Evolutionary conservation across 2,113 vertebrate genomes (phyloP).

Genomic region (Tupaia tana): DNA sequence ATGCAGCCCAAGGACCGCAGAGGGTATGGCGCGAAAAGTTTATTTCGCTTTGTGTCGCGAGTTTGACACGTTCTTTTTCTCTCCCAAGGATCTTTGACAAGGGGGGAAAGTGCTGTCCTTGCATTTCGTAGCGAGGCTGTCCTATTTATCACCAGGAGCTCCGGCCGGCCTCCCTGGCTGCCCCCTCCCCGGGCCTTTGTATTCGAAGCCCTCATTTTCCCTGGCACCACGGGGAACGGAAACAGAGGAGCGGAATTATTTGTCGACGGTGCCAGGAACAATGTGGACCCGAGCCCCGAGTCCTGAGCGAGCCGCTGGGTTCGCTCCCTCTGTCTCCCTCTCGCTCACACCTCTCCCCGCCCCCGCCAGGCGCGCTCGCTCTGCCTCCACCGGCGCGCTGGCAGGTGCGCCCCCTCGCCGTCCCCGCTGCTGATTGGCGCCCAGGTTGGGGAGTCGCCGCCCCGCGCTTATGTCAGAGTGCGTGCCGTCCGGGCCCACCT

Average conservation of each 20-base stretch:
- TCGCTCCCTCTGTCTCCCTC: constrained; percentile 31
- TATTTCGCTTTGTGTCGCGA: constrained; percentile 20
- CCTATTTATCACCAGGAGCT: constrained; percentile 39
- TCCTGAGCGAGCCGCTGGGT: constrained; percentile 13
- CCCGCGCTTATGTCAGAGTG: constrained; percentile 96
- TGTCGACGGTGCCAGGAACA: constrained; percentile 64
- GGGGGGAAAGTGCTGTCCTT: background rate
- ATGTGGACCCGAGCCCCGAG: constrained; percentile 72
- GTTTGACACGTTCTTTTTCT: constrained; percentile 30
- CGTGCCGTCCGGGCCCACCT: constrained; percentile 93
- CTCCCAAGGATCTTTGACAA: background rate
- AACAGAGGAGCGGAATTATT: constrained; percentile 58
- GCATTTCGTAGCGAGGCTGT: constrained; percentile 5
- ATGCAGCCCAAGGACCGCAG: background rate
- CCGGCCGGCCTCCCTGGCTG: background rate
- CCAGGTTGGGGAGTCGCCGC: constrained; percentile 93
- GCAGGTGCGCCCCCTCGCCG: constrained; percentile 88
- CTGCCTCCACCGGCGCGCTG: constrained; percentile 46
- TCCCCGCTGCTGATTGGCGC: constrained; percentile 94
- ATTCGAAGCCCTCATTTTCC: constrained; percentile 39
- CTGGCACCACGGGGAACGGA: constrained; percentile 43
- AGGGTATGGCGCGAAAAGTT: constrained; percentile 59
- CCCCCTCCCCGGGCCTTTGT: constrained; percentile 53
- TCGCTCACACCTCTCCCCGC: constrained; percentile 61
- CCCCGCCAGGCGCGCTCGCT: constrained; percentile 2